phyloP scores from a whole-genome alignment of 2,797 vertebrate genomes.

The Lateolabrax maculatus region DNA sequence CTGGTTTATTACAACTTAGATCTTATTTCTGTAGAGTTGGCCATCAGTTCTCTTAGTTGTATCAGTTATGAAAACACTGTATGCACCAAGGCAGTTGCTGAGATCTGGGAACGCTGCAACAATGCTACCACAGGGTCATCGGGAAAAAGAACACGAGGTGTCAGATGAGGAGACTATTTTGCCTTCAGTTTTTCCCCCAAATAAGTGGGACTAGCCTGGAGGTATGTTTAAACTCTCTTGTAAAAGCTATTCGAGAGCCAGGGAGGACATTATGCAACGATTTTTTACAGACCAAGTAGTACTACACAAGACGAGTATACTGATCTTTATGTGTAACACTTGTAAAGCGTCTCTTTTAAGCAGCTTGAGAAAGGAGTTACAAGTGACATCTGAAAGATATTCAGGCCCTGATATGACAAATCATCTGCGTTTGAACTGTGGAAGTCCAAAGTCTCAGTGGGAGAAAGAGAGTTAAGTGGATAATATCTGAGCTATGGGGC shows the following conservation, averaged over 20 bases:
- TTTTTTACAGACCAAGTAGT: too few species aligned
- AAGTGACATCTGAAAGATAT: neutral
- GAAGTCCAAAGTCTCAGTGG: neutral
- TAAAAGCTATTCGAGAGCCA: neutral
- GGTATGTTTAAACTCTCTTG: too few species aligned
- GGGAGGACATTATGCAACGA: neutral
- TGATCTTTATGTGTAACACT: neutral
- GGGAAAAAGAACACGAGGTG: neutral
- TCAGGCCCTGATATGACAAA: neutral
- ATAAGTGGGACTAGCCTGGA: too few species aligned
- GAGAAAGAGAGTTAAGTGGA: slow-evolving; percentile 2
- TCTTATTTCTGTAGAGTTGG: neutral
- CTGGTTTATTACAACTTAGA: neutral
- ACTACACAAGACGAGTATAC: neutral
- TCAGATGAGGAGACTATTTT: too few species aligned
- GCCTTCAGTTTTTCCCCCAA: too few species aligned
- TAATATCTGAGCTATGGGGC: slow-evolving; percentile 1
- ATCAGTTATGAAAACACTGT: neutral
- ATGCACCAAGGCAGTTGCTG: neutral
- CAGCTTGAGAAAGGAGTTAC: slow-evolving; percentile 1
- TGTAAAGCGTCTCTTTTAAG: neutral
- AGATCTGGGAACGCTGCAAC: neutral
- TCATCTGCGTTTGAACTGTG: neutral
- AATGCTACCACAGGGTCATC: neutral
- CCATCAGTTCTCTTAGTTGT: neutral